These are phyloP conservation scores for Ormyrus rosae DNA, from an alignment of 2,888 invertebrate species.

Conservation along the genomic window DNA sequence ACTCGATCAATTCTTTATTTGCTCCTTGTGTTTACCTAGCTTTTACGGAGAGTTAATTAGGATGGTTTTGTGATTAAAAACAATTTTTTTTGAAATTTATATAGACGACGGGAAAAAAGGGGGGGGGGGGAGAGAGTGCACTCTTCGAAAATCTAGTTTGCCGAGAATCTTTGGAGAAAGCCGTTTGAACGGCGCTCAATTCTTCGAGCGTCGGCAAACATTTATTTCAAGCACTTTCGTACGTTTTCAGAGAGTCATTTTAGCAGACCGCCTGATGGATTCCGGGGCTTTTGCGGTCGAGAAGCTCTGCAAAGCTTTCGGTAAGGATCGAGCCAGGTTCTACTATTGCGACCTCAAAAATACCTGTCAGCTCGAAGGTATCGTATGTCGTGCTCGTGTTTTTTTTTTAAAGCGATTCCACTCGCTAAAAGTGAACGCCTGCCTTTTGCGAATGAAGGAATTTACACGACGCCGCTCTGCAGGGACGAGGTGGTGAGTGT, in stretches of 20 bases:
- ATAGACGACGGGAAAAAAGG: too few species aligned
- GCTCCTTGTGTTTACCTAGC: too few species aligned
- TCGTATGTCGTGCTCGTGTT: slow-evolving; percentile 3
- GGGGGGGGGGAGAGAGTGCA: too few species aligned
- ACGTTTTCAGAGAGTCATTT: slow-evolving; percentile 65
- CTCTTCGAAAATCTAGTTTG: too few species aligned
- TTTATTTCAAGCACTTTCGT: background rate
- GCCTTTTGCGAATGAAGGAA: slow-evolving; percentile 49
- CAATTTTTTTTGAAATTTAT: too few species aligned
- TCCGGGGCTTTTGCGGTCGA: slow-evolving; percentile 68
- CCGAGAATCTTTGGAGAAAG: too few species aligned
- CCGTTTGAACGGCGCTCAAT: too few species aligned
- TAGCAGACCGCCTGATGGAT: slow-evolving; percentile 68
- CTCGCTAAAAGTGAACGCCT: background rate
- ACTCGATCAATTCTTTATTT: too few species aligned
- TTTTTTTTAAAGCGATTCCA: background rate
- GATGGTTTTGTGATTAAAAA: too few species aligned
- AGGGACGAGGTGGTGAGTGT: slow-evolving; percentile 60
- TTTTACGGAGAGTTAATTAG: too few species aligned
- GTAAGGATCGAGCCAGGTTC: slow-evolving; percentile 70
- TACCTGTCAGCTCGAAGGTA: slow-evolving; percentile 73
- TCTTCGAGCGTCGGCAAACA: too few species aligned
- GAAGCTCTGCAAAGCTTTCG: slow-evolving; percentile 70
- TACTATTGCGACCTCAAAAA: slow-evolving; percentile 70
- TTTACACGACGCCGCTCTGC: slow-evolving; percentile 57